Evolutionary conservation across 2,113 vertebrate species (phyloP).

Genomic region (Eonycteris spelaea): DNA sequence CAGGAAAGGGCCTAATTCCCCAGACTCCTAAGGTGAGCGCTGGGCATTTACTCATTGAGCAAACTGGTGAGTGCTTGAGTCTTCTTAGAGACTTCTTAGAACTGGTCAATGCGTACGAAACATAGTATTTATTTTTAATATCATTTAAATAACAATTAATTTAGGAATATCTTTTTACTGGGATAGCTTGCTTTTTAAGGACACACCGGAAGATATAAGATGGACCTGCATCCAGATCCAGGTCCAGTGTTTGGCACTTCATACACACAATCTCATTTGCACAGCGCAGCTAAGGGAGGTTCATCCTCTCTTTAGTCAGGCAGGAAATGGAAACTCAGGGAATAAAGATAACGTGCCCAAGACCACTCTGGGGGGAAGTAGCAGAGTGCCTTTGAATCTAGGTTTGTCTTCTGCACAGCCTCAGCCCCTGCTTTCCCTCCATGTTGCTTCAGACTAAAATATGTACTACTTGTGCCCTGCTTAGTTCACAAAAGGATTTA

Average conservation of each 20-base stretch:
- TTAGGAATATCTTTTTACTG: conserved; percentile 43
- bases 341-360: neutral
- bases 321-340: neutral
- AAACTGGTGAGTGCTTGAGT: conserved; percentile 60
- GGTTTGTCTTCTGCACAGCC: neutral
- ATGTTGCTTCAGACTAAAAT: neutral
- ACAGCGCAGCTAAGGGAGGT: too few relatives aligned
- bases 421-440: neutral
- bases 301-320: neutral
- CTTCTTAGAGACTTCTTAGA: conserved; percentile 46
- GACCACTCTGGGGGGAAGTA: neutral
- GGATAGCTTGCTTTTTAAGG: neutral
- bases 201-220: neutral
- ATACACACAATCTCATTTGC: neutral
- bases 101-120: conserved; percentile 39
- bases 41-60: conserved; percentile 19
- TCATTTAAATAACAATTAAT: neutral
- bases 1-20: conserved; percentile 31
- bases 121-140: neutral
- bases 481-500: neutral
- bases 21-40: conserved; percentile 31
- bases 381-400: neutral
- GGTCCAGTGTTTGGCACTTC: neutral
- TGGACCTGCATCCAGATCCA: neutral
- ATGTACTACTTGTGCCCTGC: neutral